These are phyloP conservation scores for Capitulum mitella DNA, from an alignment of 2,888 invertebrate genomes.

Conservation along the genomic window DNA sequence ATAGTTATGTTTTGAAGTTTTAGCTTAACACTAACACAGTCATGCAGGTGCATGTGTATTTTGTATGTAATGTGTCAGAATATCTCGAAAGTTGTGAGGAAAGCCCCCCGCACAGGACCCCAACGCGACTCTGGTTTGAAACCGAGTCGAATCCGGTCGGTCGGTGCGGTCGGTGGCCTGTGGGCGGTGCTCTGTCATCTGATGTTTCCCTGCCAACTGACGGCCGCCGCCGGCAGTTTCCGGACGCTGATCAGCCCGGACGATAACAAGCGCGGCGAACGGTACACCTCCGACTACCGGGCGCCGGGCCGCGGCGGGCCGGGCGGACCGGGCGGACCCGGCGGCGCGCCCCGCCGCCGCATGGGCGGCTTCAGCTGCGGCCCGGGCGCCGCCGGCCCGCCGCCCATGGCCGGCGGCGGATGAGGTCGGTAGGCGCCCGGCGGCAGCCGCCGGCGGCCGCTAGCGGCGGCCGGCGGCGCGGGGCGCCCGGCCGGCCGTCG, in stretches of 20 bases:
- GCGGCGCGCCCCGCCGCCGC: constrained; percentile 8
- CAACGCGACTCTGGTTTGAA: too few species aligned
- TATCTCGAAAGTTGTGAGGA: too few species aligned
- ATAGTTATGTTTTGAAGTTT: background rate
- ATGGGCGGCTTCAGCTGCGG: constrained; percentile 14
- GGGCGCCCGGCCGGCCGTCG: background rate
- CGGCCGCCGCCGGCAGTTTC: background rate
- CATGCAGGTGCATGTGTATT: background rate
- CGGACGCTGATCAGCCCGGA: constrained; percentile 1
- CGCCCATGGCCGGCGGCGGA: constrained; percentile 12
- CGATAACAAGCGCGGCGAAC: background rate
- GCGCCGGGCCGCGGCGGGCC: background rate
- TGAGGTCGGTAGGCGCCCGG: constrained; percentile 16
- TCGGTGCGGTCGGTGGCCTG: background rate
- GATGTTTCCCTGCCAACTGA: too few species aligned
- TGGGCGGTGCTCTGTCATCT: too few species aligned
- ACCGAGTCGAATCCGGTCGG: background rate
- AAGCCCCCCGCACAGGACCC: too few species aligned
- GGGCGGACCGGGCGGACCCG: background rate
- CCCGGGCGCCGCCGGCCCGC: constrained; percentile 2
- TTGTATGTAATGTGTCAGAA: background rate
- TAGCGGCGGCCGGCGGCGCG: background rate
- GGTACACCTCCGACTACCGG: constrained; percentile 6
- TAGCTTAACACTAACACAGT: background rate
- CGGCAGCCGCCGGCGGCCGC: background rate